Base-by-base conservation (phyloP, 2,888 invertebrate species). In the Scelioninae gen. 1 region DNA sequence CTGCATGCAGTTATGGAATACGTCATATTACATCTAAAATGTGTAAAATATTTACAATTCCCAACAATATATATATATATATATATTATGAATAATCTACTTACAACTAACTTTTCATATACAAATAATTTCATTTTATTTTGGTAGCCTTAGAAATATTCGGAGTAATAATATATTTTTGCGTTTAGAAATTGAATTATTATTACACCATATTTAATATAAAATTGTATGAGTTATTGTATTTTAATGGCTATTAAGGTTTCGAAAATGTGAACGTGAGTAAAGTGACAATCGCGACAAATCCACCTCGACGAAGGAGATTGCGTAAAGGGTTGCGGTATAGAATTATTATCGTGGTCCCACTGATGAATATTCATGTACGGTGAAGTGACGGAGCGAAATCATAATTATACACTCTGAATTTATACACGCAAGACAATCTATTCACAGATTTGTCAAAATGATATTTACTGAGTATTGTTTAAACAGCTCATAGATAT, bases 301-400 rank as follows among this genome's bases (percentile, higher is more conserved):
- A 58, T 69, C 15, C 53, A 45, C 45, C 47, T 53, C 53, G 34
- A 55, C 49, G 58, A 49, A 63, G 55, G 56, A 23, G 15, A 51
- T 15, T 56, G 58, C 60, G 40, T 53, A 69, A 32, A 58, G 62
- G 51, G 56, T 84, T 40, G 81, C 82, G 83, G 84, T 82, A 74
- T 84, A 86, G 87, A 87, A 89, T 89, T 90, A 90, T 89, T 82
- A 87, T 86, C 87, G 82, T 88, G 86, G 88, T 88, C 88, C 88
- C 85, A 84, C 82, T 78, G 86, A 88, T 90, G 88, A 90, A 90
- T 90, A 90, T 90, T 89, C 88, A 90, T 87, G 68, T 32, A 29
- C 58, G 45, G 63, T 71, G 79, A 60, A 71, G 80, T 76, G 34
- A 65, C 53, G 55, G 79, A 75, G 68, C 62, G 80, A 85, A 84